These are phyloP conservation scores for Gulo gulo DNA, from an alignment of 2,113 vertebrate genomes.

Conservation along the genomic window DNA sequence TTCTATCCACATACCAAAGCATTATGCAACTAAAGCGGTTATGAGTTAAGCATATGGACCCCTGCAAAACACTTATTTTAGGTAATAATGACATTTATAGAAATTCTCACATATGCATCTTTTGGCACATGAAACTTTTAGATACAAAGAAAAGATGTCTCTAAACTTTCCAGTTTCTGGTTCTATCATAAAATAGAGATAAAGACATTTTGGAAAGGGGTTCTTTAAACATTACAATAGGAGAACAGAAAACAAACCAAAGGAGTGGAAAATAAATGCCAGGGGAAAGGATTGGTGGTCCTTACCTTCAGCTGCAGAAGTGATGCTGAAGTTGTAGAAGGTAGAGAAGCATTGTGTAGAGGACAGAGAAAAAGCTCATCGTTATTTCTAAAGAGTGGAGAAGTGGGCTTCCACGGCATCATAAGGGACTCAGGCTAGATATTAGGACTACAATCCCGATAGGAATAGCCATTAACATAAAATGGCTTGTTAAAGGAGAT, in stretches of 20 bases:
- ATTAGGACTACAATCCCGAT: background rate
- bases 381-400: background rate
- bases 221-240: background rate
- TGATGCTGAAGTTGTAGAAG: background rate
- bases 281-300: background rate
- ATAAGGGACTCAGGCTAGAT: background rate
- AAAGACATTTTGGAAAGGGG: background rate
- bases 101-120: background rate
- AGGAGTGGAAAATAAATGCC: background rate
- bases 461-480: background rate
- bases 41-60: background rate
- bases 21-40: background rate
- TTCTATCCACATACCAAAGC: background rate
- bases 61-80: conserved; percentile 28
- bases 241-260: background rate
- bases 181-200: background rate
- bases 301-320: background rate
- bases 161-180: background rate
- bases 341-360: background rate
- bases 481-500: background rate
- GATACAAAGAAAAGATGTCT: conserved; percentile 21
- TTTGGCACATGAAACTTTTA: conserved; percentile 34
- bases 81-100: conserved; percentile 15
- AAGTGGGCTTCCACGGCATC: background rate
- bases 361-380: background rate